phyloP scores from a whole-genome alignment of 2,797 vertebrate genomes.

The Sebastes trivittatus region DNA sequence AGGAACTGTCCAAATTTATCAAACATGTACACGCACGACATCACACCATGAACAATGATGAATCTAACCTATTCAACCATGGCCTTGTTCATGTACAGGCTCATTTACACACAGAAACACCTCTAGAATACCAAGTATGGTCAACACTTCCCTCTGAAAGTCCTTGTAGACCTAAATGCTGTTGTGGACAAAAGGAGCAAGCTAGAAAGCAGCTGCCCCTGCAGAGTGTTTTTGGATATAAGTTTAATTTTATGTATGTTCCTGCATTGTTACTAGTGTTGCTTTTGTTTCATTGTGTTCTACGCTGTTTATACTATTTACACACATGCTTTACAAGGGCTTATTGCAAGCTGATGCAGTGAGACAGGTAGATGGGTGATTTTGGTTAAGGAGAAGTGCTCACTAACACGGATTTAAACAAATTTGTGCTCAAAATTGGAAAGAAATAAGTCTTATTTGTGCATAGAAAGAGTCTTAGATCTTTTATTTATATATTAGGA shows the following conservation, averaged over 20 bases:
- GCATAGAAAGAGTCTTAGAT: no score
- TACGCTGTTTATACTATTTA: background rate
- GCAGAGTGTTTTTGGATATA: background rate
- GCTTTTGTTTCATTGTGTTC: background rate
- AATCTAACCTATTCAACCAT: background rate
- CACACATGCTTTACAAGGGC: background rate
- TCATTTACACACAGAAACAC: background rate
- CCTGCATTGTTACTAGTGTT: background rate
- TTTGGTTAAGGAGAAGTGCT: no score
- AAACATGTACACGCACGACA: background rate
- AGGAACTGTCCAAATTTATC: background rate
- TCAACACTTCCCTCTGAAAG: background rate
- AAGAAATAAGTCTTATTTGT: no score
- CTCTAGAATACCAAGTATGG: background rate
- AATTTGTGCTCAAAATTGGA: no score
- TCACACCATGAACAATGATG: background rate
- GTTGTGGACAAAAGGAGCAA: background rate
- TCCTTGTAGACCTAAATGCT: background rate
- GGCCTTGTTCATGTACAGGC: background rate
- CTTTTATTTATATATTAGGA: no score
- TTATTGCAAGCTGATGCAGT: background rate
- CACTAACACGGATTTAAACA: no score
- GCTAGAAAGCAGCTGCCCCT: background rate
- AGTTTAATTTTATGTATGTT: background rate
- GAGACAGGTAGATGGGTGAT: background rate